Base-by-base conservation (phyloP, 2,113 vertebrate species). In the Hyla sarda region DNA sequence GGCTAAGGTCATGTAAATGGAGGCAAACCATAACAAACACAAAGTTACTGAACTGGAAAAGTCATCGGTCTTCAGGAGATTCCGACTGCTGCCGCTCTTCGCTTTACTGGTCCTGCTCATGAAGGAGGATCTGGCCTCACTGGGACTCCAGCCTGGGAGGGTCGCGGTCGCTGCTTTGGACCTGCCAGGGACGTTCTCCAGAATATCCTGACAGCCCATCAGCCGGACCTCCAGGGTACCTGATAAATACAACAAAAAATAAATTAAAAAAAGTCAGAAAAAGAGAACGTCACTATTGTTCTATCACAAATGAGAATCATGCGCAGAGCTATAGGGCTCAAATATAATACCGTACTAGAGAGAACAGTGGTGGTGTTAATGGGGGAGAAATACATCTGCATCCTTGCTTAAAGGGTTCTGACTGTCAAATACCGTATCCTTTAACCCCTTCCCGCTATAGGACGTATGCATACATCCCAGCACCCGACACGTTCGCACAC, bases 191-290 rank as follows among this genome's bases (percentile, higher is more conserved):
- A 99, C 96, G 0, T 96, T 99, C 91, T 99, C 98, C 91, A 99
- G 92, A 88, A 99, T 97, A 92, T 99, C 97, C 89, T 99, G 98
- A 92, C 98, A 99, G 90, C 98, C 98, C 98, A 99, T 99, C 47
- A 99, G 96, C 91, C 98, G 96, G 89, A 99, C 98, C 89, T 99
- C 98, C 92, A 99, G 92, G 14, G 97, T 99, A 93, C 98, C 98
- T 99, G 85, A 85, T 41, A 86, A 90, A 14, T 30, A 77, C 0
- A 54, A 75, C n/a, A n/a, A n/a, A n/a, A n/a, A n/a, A n/a, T n/a
- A n/a, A n/a, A n/a, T n/a, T n/a, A n/a, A n/a, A n/a, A 83, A 58
- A 23, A 21, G 3, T 58, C 0, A n/a, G n/a, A n/a, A n/a, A n/a
- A n/a, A n/a, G n/a, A n/a, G n/a, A n/a, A n/a, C n/a, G n/a, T n/a